Conservation (phyloP, 2,888 invertebrate species). For the Aradus depressus region DNA sequence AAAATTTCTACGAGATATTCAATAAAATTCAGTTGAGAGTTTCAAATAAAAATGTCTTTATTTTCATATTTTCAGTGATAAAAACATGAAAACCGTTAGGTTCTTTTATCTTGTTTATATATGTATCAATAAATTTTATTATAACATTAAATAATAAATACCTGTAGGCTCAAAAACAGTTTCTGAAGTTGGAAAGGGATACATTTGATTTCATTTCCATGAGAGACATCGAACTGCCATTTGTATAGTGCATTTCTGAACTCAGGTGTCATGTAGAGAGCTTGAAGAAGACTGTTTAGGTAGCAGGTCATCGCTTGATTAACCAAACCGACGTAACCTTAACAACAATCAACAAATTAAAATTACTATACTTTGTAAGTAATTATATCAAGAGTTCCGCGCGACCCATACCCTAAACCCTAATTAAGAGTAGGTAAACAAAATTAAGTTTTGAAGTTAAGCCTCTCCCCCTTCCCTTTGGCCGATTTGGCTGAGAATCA, state of each 20-base stretch:
- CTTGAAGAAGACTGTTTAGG: slow-evolving; percentile 76
- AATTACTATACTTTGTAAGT: too few relatives aligned
- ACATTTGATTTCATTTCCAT: slow-evolving; percentile 45
- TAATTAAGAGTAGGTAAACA: neutral
- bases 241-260: slow-evolving; percentile 79
- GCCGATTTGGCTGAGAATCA: too few relatives aligned
- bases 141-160: slow-evolving; percentile 32
- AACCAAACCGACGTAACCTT: slow-evolving; percentile 64
- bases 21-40: too few relatives aligned
- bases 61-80: neutral
- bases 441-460: too few relatives aligned
- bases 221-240: slow-evolving; percentile 59
- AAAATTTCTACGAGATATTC: too few relatives aligned
- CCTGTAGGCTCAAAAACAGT: slow-evolving; percentile 71
- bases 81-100: neutral
- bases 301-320: slow-evolving; percentile 92
- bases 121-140: neutral
- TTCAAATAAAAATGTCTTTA: too few relatives aligned
- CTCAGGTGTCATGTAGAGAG: slow-evolving; percentile 84
- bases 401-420: too few relatives aligned
- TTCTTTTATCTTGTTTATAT: neutral
- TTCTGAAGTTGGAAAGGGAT: slow-evolving; percentile 80
- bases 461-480: too few relatives aligned
- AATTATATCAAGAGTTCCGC: too few relatives aligned
- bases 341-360: neutral